Evolutionary conservation across 2,113 vertebrate genomes (phyloP).

Genomic region (Elephantulus edwardii): DNA sequence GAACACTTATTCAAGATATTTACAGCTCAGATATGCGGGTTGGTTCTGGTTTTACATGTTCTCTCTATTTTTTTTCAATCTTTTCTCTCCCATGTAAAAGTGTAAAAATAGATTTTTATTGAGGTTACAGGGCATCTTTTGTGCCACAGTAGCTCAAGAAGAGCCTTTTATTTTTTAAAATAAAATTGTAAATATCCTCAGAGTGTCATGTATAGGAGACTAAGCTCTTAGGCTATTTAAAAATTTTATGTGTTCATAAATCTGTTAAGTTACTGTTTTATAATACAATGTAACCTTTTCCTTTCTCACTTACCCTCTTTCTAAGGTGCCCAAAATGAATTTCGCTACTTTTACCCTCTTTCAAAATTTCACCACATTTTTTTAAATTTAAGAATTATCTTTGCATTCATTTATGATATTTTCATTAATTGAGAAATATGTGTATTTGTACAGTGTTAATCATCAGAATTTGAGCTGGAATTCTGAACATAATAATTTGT

Average conservation of each 20-base stretch:
- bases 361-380: neutral
- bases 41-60: slow-evolving; percentile 57
- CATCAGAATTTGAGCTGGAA: neutral
- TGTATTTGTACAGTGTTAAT: neutral
- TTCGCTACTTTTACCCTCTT: slow-evolving; percentile 33
- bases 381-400: slow-evolving; percentile 5
- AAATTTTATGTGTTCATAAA: slow-evolving; percentile 76
- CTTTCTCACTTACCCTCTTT: slow-evolving; percentile 40
- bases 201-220: slow-evolving; percentile 58
- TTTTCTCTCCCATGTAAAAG: slow-evolving; percentile 65
- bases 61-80: slow-evolving; percentile 69
- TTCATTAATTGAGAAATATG: neutral
- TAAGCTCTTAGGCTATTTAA: slow-evolving; percentile 53
- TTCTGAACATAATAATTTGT: neutral
- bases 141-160: slow-evolving; percentile 60
- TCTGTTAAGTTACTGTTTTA: slow-evolving; percentile 69
- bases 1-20: slow-evolving; percentile 62
- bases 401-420: slow-evolving; percentile 14
- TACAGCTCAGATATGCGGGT: slow-evolving; percentile 58
- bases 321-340: neutral
- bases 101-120: slow-evolving; percentile 75
- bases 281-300: slow-evolving; percentile 62
- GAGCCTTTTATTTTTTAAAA: slow-evolving; percentile 66
- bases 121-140: slow-evolving; percentile 61
- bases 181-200: slow-evolving; percentile 70